These are phyloP conservation scores for Nephotettix cincticeps DNA, from an alignment of 1,140 invertebrate genomes.

Conservation along the genomic window DNA sequence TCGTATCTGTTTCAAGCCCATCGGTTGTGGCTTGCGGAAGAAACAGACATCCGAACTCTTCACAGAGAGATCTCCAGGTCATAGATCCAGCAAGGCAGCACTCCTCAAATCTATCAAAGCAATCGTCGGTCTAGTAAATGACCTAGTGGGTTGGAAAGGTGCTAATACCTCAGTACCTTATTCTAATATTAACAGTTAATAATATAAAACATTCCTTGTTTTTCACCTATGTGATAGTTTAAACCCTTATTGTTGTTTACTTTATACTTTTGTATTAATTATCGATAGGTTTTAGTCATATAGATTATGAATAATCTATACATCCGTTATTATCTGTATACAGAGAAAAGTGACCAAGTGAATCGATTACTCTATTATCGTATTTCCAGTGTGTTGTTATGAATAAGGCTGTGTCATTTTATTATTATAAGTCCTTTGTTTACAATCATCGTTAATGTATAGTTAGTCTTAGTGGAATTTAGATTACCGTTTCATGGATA, in stretches of 20 bases:
- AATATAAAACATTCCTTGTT: neutral
- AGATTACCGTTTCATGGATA: neutral
- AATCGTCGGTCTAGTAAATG: slow-evolving; percentile 36
- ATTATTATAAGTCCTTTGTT: neutral
- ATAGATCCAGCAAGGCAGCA: slow-evolving; percentile 18
- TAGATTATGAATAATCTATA: too few species aligned
- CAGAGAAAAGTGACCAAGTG: neutral
- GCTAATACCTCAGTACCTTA: slow-evolving; percentile 15
- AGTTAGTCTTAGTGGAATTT: slow-evolving; percentile 5
- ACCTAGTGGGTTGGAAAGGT: neutral
- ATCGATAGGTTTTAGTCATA: neutral
- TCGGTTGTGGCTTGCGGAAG: slow-evolving; percentile 34
- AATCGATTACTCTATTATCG: neutral
- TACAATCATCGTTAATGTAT: slow-evolving; percentile 13
- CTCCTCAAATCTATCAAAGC: slow-evolving; percentile 33
- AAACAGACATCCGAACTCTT: slow-evolving; percentile 20
- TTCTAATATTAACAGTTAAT: neutral
- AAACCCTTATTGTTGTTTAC: neutral
- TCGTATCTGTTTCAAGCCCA: slow-evolving; percentile 37
- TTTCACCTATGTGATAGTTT: neutral
- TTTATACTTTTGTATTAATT: slow-evolving; percentile 19
- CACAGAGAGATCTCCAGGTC: slow-evolving; percentile 19
- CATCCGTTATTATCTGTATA: too few species aligned
- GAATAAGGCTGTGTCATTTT: slow-evolving; percentile 15
- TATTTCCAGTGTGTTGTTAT: neutral